Conservation (phyloP, 2,888 invertebrate genomes). For the Conops quadrifasciatus region DNA sequence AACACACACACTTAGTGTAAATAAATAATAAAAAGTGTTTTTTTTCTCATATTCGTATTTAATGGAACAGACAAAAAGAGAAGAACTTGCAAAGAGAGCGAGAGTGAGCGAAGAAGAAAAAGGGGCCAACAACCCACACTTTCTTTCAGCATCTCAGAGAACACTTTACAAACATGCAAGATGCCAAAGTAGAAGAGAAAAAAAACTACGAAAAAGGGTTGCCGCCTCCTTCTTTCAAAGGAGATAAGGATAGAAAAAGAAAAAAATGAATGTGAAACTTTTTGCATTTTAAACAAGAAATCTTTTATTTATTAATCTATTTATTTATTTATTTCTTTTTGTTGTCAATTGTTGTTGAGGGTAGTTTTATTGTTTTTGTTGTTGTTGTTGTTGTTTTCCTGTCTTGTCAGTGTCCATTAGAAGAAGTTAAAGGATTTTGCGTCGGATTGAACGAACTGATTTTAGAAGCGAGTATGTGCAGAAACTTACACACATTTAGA, state of each 20-base stretch:
- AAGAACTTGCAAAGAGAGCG: not conserved
- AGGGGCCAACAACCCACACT: too few species aligned
- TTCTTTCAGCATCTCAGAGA: not conserved
- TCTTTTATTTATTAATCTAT: slow-evolving; percentile 28
- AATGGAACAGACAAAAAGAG: too few species aligned
- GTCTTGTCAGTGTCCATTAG: slow-evolving; percentile 49
- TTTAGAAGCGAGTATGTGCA: too few species aligned
- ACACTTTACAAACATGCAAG: not conserved
- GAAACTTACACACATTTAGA: too few species aligned
- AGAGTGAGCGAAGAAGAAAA: too few species aligned
- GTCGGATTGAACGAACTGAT: too few species aligned
- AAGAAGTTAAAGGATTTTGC: too few species aligned
- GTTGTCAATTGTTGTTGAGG: not conserved
- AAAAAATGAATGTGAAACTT: slow-evolving; percentile 22
- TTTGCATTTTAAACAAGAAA: slow-evolving; percentile 25
- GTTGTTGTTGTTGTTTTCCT: slow-evolving; percentile 14
- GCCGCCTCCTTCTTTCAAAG: slow-evolving; percentile 8
- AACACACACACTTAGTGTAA: not conserved
- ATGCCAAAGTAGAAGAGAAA: slow-evolving; percentile 4
- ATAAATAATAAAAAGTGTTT: not conserved
- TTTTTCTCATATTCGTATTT: not conserved
- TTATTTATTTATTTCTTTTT: too few species aligned
- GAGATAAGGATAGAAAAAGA: not conserved
- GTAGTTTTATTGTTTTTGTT: not conserved
- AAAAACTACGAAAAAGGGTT: slow-evolving; percentile 23